phyloP scores from a whole-genome alignment of 2,797 vertebrate species.

The Calcarius lapponicus region DNA sequence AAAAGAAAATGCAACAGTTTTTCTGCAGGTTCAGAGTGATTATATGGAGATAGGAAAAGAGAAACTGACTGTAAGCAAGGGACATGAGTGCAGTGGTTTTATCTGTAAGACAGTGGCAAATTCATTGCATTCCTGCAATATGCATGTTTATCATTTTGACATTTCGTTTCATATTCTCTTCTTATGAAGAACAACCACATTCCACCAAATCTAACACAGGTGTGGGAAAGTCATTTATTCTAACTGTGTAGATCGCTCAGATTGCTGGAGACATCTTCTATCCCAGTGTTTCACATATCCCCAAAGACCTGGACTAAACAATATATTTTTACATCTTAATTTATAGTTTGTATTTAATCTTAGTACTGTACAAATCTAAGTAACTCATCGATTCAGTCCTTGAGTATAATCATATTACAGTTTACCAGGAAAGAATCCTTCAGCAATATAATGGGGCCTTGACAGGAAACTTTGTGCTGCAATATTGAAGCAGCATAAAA shows the following conservation, averaged over 20 bases:
- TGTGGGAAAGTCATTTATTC: not conserved
- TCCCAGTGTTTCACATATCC: not conserved
- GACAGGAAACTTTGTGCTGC: not conserved
- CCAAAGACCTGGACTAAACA: not conserved
- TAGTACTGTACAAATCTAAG: not conserved
- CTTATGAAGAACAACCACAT: conserved; percentile 15
- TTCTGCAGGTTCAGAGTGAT: conserved; percentile 46
- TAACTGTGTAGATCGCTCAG: not conserved
- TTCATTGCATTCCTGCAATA: not conserved
- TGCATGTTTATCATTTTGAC: conserved; percentile 42
- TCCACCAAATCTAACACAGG: conserved; percentile 35
- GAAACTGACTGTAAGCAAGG: not conserved
- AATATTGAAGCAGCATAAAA: not conserved
- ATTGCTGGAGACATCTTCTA: conserved; percentile 18
- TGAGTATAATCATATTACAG: not conserved
- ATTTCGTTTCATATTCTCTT: not conserved
- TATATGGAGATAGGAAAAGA: conserved; percentile 39
- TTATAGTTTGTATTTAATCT: conserved; percentile 21
- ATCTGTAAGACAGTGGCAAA: conserved; percentile 18
- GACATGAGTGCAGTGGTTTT: not conserved
- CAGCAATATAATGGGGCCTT: not conserved
- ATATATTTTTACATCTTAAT: conserved; percentile 35
- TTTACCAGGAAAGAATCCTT: not conserved
- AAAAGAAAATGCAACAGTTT: conserved; percentile 67
- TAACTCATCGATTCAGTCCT: not conserved